Conservation (phyloP, 2,888 invertebrate genomes). For the Nycteola revayana region DNA sequence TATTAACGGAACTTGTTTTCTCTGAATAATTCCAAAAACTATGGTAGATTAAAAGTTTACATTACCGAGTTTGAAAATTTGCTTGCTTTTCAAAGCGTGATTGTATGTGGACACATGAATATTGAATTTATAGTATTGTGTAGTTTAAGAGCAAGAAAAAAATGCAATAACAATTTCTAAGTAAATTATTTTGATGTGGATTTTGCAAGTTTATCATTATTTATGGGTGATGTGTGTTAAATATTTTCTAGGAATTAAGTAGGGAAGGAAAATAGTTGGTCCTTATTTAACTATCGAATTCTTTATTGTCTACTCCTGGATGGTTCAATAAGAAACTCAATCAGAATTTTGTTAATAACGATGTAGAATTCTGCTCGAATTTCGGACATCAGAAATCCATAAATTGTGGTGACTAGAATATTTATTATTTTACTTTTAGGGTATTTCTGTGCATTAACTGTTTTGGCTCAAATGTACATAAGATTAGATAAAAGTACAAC, state of each 20-base stretch:
- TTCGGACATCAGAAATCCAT: too few species aligned
- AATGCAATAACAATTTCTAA: slow-evolving; percentile 18
- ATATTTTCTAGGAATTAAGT: slow-evolving; percentile 8
- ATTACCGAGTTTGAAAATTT: slow-evolving; percentile 17
- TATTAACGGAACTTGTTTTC: slow-evolving; percentile 35
- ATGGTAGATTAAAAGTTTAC: slow-evolving; percentile 25
- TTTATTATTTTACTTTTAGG: slow-evolving; percentile 23
- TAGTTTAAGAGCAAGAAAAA: slow-evolving; percentile 1
- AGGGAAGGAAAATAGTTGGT: slow-evolving; percentile 9
- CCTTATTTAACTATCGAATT: slow-evolving; percentile 13
- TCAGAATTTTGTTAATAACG: too few species aligned
- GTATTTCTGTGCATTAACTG: slow-evolving; percentile 31
- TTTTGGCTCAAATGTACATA: slow-evolving; percentile 58
- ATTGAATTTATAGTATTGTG: too few species aligned
- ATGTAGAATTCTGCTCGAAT: too few species aligned
- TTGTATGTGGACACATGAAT: too few species aligned
- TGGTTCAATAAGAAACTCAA: too few species aligned
- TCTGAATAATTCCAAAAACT: slow-evolving; percentile 37
- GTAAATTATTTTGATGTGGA: slow-evolving; percentile 12
- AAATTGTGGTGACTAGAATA: slow-evolving; percentile 18
- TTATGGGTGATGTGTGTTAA: slow-evolving; percentile 19
- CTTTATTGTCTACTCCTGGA: too few species aligned
- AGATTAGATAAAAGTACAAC: slow-evolving; percentile 61
- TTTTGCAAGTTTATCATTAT: slow-evolving; percentile 19
- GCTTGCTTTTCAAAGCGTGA: too few species aligned